Conservation (phyloP, 2,888 invertebrate genomes). For the Reticulitermes lucifugus region DNA sequence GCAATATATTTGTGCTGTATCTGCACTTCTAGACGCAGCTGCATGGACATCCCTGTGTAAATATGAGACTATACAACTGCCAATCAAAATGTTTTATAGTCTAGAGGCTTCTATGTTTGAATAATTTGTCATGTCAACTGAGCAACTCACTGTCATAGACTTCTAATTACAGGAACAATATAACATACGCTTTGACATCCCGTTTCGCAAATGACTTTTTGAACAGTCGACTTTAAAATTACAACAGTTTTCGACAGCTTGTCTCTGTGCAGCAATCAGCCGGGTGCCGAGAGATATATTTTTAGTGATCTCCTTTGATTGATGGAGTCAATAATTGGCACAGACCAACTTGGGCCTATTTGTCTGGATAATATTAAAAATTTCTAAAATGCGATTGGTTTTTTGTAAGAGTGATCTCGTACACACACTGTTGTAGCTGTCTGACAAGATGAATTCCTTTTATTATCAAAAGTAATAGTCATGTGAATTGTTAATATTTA, state of each 20-base stretch:
- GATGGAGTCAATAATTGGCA: background rate
- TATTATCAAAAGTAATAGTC: too few species aligned
- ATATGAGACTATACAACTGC: background rate
- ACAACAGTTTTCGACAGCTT: background rate
- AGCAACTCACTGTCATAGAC: background rate
- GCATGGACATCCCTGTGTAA: background rate
- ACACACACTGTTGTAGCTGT: too few species aligned
- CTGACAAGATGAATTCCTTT: too few species aligned
- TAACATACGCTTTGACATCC: background rate
- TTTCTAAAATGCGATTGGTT: too few species aligned
- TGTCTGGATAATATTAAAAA: too few species aligned
- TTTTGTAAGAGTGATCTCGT: too few species aligned
- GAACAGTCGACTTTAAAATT: slow-evolving; percentile 3
- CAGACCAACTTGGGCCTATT: background rate
- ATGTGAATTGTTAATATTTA: too few species aligned
- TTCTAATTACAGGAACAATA: background rate
- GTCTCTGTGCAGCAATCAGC: too few species aligned
- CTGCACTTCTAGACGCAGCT: background rate
- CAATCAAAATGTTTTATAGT: slow-evolving; percentile 15
- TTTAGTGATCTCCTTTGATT: slow-evolving; percentile 5
- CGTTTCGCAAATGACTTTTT: slow-evolving; percentile 10
- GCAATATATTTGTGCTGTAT: too few species aligned
- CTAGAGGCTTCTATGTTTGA: background rate
- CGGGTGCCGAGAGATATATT: background rate
- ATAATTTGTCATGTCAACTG: background rate